These are phyloP conservation scores for Carcharodon carcharias DNA, from an alignment of 2,797 vertebrate species.

Conservation along the genomic window DNA sequence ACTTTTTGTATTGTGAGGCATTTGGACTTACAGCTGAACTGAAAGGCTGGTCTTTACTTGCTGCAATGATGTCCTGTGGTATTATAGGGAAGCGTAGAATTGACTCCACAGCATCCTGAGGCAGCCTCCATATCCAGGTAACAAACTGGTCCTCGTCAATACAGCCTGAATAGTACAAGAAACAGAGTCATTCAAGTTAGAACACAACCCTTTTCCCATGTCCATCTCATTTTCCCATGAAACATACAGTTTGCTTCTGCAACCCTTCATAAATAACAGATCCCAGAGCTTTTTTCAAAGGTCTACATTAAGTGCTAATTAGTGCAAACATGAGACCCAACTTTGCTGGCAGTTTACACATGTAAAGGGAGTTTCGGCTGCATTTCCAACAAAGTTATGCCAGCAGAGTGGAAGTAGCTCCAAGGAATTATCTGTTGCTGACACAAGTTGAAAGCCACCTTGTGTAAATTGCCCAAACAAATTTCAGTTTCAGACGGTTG, in stretches of 20 bases:
- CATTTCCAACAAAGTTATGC: neutral
- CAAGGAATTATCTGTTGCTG: neutral
- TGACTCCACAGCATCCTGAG: neutral
- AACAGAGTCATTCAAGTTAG: neutral
- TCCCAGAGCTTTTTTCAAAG: neutral
- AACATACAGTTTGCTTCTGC: neutral
- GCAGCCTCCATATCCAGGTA: conserved; percentile 35
- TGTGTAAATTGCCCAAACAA: neutral
- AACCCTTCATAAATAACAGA: neutral
- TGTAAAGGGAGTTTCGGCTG: neutral
- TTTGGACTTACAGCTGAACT: conserved; percentile 21
- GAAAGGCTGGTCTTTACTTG: neutral
- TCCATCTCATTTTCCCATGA: neutral
- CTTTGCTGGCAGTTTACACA: neutral
- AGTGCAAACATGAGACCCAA: neutral
- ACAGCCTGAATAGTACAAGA: conserved; percentile 32
- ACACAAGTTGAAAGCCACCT: neutral
- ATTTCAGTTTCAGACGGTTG: neutral
- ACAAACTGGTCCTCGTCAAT: conserved; percentile 43
- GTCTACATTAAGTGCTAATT: neutral
- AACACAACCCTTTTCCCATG: neutral
- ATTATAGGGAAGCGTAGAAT: neutral
- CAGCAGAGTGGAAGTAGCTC: neutral
- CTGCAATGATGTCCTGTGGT: conserved; percentile 17
- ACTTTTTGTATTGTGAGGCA: neutral